Conservation (phyloP, 92 coral and sea anemone species). For the Heliopora coerulea region DNA sequence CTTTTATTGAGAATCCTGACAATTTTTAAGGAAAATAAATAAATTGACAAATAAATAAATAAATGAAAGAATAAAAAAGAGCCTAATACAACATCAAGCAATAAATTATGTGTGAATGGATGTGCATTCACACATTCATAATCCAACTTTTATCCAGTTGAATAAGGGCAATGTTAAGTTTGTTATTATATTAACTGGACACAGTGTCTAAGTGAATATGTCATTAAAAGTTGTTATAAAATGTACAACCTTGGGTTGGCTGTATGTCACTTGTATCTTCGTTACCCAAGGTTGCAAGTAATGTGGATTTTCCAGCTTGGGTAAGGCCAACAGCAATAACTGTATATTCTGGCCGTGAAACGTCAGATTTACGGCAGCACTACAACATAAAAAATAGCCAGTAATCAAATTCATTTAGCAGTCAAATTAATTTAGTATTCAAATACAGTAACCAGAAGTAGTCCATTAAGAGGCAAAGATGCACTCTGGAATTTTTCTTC, state of each 20-base stretch:
- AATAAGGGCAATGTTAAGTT: too few species aligned
- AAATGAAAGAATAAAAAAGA: background rate
- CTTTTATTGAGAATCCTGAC: conserved; percentile 91
- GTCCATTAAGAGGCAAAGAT: too few species aligned
- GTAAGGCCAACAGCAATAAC: conserved; percentile 81
- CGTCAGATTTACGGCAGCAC: conserved; percentile 70
- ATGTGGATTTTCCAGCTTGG: conserved; percentile 83
- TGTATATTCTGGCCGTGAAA: conserved; percentile 72
- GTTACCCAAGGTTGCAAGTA: conserved; percentile 76
- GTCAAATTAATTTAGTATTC: too few species aligned
- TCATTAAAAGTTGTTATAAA: too few species aligned
- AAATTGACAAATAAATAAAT: background rate
- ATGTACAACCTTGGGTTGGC: conserved; percentile 81
- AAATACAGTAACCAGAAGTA: too few species aligned
- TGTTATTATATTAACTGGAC: too few species aligned
- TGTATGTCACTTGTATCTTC: conserved; percentile 73
- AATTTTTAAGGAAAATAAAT: background rate
- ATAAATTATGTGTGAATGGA: background rate
- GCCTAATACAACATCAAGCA: too few species aligned
- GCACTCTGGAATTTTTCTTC: too few species aligned
- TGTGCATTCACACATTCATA: too few species aligned
- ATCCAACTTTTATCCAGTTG: too few species aligned
- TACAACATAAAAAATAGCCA: background rate
- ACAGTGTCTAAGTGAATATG: too few species aligned
- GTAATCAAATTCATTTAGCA: too few species aligned